Base-by-base conservation (phyloP, 1,140 invertebrate genomes). In the Ceratina australensis region DNA sequence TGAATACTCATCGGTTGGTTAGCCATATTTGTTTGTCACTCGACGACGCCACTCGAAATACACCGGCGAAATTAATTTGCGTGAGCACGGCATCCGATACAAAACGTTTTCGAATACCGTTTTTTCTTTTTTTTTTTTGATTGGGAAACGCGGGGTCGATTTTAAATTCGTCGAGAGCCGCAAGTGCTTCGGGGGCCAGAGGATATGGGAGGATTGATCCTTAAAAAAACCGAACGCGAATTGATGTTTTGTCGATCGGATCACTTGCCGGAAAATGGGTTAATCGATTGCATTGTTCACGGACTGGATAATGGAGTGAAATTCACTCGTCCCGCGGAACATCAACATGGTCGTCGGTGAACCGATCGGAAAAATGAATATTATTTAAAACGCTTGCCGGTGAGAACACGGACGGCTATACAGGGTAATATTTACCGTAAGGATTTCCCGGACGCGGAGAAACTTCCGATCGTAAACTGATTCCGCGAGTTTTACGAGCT, bases 401-500 rank as follows among this genome's bases (percentile, higher is more conserved):
- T 28, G 12, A 59, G n/a, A n/a, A n/a, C n/a, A 18, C 22, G 1
- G n/a, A n/a, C 16, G 33, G 33, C 2, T 5, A n/a, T 10, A n/a
- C 2, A 26, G 49, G 33, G 54, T 16, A 28, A 8, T 71, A 47
- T 59, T 59, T 59, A 20, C 24, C 18, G 24, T 3, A 3, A 13
- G 42, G 13, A 66, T 66, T 66, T 66, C 49, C 7, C 24, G 24
- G 13, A 3, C 72, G 26, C 61, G 56, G n/a, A 28, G n/a, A 77
- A 61, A 42, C 50, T 76, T 4, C 8, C 42, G n/a, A 28, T 33
- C 60, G 61, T 71, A 77, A 61, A 77, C 71, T 71, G 65, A 69
- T 71, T 54, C 61, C 74, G 28, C 26, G 57, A 63, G 67, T 71
- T 77, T 77, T 77, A 69, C 7, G 47, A 71, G 42, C 26, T 57